Conservation (phyloP, 2,113 vertebrate genomes). For the Phasianus colchicus region DNA sequence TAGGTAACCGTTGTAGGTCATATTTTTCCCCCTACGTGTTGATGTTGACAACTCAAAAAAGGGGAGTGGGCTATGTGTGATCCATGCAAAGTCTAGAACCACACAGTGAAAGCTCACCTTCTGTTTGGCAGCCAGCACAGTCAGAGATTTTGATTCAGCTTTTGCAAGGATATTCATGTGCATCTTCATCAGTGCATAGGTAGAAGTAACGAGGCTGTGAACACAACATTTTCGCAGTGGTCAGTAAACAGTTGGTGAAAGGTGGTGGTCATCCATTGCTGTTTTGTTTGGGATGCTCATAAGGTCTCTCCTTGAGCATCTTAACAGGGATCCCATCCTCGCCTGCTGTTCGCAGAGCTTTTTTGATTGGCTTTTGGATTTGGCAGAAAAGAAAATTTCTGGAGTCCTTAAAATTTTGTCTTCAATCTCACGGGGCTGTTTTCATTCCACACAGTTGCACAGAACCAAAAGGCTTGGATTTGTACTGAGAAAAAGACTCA, state of each 20-base stretch:
- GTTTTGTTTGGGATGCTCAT: neutral
- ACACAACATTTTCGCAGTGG: neutral
- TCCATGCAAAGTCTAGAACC: neutral
- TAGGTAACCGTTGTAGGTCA: neutral
- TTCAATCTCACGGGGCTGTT: neutral
- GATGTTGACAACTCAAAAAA: neutral
- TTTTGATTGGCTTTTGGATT: neutral
- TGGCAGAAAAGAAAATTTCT: neutral
- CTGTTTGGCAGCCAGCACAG: neutral
- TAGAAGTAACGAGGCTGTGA: neutral
- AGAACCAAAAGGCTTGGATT: neutral
- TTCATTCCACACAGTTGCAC: neutral
- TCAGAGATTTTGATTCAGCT: neutral
- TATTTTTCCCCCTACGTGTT: neutral
- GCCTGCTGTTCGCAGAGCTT: neutral
- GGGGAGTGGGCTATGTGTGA: neutral
- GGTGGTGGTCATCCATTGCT: rapidly evolving
- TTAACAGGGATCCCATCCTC: neutral
- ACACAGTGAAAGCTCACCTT: neutral
- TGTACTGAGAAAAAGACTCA: conserved; percentile 1
- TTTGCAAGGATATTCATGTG: neutral
- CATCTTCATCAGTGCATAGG: neutral
- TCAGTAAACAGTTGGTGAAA: neutral
- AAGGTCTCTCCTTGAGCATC: neutral
- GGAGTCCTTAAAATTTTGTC: neutral